These are phyloP conservation scores for Melanostoma mellinum DNA, from an alignment of 2,888 invertebrate species.

Conservation along the genomic window DNA sequence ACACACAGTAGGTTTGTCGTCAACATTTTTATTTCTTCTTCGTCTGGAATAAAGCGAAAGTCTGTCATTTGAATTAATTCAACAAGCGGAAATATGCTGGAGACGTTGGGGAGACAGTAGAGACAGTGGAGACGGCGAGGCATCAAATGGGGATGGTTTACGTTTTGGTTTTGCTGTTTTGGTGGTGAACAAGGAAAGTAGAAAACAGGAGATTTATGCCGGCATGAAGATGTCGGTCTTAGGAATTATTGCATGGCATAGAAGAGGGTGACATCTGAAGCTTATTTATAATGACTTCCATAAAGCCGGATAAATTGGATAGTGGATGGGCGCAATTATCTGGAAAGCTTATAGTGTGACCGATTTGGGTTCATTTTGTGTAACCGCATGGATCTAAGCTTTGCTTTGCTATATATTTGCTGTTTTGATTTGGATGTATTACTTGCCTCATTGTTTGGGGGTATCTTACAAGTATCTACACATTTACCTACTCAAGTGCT, in stretches of 20 bases:
- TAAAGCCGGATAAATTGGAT: neutral
- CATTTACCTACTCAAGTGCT: too few relatives aligned
- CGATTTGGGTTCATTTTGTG: neutral
- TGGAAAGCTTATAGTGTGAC: neutral
- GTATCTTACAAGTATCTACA: too few relatives aligned
- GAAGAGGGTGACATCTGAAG: neutral
- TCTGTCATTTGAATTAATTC: neutral
- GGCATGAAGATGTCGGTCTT: constrained; percentile 9
- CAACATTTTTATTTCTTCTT: neutral
- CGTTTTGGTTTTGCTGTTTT: neutral
- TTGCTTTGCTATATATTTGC: neutral
- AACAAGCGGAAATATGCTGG: neutral
- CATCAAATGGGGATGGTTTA: neutral
- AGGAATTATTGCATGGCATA: neutral
- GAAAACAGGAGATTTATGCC: constrained; percentile 19
- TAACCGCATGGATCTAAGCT: neutral
- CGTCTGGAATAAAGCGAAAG: constrained; percentile 7
- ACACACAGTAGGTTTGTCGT: constrained; percentile 18
- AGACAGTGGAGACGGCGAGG: neutral
- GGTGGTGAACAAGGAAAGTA: neutral
- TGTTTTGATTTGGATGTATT: neutral
- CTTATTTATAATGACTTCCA: constrained; percentile 1
- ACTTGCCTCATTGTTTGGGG: neutral
- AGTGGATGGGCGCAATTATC: neutral
- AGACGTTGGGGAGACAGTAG: neutral